Base-by-base conservation (phyloP, 2,888 invertebrate genomes). In the Chalcosyrphus nemorum region DNA sequence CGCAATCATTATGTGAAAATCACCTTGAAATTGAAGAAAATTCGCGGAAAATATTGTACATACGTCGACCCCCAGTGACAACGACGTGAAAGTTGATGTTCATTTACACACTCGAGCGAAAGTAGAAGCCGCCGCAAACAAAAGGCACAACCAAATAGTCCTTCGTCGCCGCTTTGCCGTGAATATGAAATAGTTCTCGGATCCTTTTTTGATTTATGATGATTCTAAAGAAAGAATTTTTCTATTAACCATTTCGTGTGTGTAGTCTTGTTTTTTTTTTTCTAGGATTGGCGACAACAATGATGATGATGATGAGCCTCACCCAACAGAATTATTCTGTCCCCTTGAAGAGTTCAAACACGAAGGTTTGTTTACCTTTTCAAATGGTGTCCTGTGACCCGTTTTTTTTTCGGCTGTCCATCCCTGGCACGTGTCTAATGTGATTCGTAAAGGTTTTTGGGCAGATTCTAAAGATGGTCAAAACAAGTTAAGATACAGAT, bases 1-100 rank as follows among this genome's bases (percentile, higher is more conserved):
- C 66, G 66, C 66, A 52, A 66, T 66, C 66, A 66, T 66, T 66
- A 66, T 72, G 78, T 72, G 43, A 66, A 59, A 66, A 59, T 59
- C 57, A 59, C 74, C 78, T 80, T 80, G 65, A 59, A 59, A 43
- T 19, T 35, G 24, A 52, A 50, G 19, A 35, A 65, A 68, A 52
- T 59, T 68, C 15, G 50, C 41, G 13, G 32, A 66, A 66, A 52
- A 41, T 27, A 27, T 47, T 19, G 3, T n/a, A 9, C 41, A 11
- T n/a, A 24, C 24, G 4, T 4, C 5, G 0, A 4, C 5, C 17
- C 17, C n/a, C 19, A 47, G 5, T 65, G 65, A 24, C 38, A 65
- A 38, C 15, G 19, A 63, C n/a, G 47, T 35, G 47, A 63, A 65
- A 50, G 50, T 65, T 52, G 65, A 24, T 65, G 50, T 70, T 56